These are phyloP conservation scores for Venturia canescens DNA, from an alignment of 1,140 invertebrate species.

Conservation along the genomic window DNA sequence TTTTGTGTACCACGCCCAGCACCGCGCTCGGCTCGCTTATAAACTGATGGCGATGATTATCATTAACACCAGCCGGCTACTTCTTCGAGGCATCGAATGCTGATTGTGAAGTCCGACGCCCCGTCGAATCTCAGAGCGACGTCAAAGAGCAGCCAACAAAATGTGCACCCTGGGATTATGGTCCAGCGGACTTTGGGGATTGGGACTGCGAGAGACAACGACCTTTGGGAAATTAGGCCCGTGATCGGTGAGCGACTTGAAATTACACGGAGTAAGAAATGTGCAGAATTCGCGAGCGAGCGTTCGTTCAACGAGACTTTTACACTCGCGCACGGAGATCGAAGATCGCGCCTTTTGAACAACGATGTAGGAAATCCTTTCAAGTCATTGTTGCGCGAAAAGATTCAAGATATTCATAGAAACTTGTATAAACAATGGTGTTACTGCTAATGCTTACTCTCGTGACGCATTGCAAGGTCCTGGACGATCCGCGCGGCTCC, in stretches of 20 bases:
- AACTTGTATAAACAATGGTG: conserved; percentile 57
- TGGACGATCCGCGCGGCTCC: conserved; percentile 51
- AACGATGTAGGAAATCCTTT: conserved; percentile 56
- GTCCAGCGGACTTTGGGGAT: no score
- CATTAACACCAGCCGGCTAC: conserved; percentile 26
- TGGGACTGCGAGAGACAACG: no score
- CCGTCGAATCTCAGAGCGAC: not conserved
- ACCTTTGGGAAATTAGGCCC: no score
- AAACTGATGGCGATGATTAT: conserved; percentile 8
- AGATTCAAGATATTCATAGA: not conserved
- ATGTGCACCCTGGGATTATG: no score
- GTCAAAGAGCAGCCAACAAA: no score
- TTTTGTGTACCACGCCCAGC: not conserved
- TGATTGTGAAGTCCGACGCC: conserved; percentile 8
- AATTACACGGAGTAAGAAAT: no score
- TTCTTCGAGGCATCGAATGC: conserved; percentile 24
- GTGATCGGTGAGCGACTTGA: no score
- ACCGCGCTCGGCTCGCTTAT: not conserved
- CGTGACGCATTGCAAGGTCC: conserved; percentile 35
- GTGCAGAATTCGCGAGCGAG: no score
- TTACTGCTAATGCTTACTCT: conserved; percentile 56
- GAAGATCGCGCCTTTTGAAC: no score
- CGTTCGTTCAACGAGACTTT: no score
- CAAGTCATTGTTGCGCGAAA: conserved; percentile 59
- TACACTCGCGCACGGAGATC: no score